Conservation (phyloP, 2,113 vertebrate genomes). For the Rhabdornis inornatus region DNA sequence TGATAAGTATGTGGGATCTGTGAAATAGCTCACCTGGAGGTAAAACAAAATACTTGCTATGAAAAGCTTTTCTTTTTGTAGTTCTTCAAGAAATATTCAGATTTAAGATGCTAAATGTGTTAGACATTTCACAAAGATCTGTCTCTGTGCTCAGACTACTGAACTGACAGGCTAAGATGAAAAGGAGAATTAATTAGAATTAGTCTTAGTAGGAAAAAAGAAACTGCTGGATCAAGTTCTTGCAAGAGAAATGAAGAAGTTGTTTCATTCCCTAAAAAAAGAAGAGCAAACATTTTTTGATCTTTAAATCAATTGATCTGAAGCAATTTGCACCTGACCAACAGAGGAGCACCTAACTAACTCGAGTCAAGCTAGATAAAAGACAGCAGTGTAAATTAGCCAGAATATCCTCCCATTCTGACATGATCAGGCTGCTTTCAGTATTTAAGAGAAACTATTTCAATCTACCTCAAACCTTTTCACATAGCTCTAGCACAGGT, state of each 20-base stretch:
- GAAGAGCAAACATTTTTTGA: not conserved
- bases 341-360: not conserved
- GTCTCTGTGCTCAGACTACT: not conserved
- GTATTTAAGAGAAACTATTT: not conserved
- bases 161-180: not conserved
- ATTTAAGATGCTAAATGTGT: not conserved
- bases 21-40: not conserved
- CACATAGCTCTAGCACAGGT: not conserved
- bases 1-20: not conserved
- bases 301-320: not conserved
- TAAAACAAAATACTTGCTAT: not conserved
- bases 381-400: not conserved
- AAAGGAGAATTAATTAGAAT: conserved; percentile 16
- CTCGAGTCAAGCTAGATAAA: not conserved
- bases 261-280: not conserved
- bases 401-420: not conserved
- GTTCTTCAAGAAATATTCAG: not conserved
- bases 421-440: not conserved
- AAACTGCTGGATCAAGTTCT: not conserved
- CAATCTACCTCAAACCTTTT: not conserved
- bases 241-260: not conserved
- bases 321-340: conserved; percentile 17
- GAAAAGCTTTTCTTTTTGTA: not conserved
- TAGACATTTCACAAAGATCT: not conserved
- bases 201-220: not conserved